These are phyloP conservation scores for Lithobates pipiens DNA, from an alignment of 2,797 vertebrate species.

Conservation along the genomic window DNA sequence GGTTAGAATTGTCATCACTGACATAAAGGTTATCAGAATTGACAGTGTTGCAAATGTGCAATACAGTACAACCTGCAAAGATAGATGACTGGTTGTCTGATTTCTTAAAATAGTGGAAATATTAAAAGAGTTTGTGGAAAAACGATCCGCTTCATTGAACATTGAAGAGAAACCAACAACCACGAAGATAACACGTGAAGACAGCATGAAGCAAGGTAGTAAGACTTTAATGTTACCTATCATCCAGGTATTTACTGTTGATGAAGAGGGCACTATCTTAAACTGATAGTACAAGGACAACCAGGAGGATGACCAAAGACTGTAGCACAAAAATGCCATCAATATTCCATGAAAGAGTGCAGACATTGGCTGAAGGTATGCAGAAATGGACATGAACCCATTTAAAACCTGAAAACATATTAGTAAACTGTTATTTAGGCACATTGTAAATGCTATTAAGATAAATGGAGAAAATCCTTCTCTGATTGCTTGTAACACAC, in stretches of 20 bases:
- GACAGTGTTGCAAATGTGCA: neutral
- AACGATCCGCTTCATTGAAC: neutral
- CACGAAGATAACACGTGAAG: neutral
- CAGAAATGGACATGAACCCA: neutral
- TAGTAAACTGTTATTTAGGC: neutral
- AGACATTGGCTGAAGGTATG: neutral
- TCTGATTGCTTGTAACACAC: neutral
- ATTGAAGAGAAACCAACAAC: neutral
- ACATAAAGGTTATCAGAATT: constrained; percentile 5
- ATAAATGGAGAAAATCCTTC: neutral
- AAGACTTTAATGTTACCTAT: neutral
- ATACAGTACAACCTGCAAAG: neutral
- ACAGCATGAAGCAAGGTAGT: constrained; percentile 15
- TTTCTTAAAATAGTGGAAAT: neutral
- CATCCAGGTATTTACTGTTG: neutral
- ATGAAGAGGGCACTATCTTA: neutral
- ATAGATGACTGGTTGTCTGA: neutral
- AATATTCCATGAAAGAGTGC: neutral
- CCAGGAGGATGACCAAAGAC: constrained; percentile 14
- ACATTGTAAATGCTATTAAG: constrained; percentile 3
- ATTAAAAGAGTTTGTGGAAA: neutral
- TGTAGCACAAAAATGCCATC: constrained; percentile 26
- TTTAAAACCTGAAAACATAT: neutral
- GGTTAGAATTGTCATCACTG: neutral
- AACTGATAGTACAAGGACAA: constrained; percentile 23